Evolutionary conservation across 2,113 vertebrate species (phyloP).

Genomic region (Phoxinus phoxinus): DNA sequence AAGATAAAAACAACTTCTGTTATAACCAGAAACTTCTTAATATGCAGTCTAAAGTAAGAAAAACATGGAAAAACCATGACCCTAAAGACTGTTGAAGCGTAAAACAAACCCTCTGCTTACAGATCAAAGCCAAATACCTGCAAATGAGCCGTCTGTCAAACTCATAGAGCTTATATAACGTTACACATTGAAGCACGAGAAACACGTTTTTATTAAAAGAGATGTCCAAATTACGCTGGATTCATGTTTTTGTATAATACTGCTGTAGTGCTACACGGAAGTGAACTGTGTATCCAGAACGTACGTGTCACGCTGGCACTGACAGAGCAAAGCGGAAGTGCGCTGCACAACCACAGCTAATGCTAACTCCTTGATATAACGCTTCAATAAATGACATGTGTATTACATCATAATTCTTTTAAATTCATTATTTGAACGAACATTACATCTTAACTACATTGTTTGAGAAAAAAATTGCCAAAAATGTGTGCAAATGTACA

Average conservation of each 20-base stretch:
- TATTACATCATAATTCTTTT: background rate
- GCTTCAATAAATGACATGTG: background rate
- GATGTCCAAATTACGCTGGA: background rate
- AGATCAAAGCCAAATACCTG: background rate
- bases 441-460: background rate
- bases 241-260: background rate
- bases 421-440: background rate
- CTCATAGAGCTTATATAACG: background rate
- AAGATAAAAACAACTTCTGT: constrained; percentile 30
- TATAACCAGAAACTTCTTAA: background rate
- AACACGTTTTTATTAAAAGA: background rate
- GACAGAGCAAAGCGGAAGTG: constrained; percentile 69
- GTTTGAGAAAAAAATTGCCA: accelerated
- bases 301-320: constrained; percentile 83
- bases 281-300: constrained; percentile 63
- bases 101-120: background rate
- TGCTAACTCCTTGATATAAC: constrained; percentile 42
- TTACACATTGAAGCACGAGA: background rate
- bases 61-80: background rate
- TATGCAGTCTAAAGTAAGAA: background rate
- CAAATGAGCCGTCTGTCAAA: background rate
- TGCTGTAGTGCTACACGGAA: constrained; percentile 65
- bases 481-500: background rate
- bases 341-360: constrained; percentile 48
- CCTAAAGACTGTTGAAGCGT: background rate